Evolutionary conservation across 2,113 vertebrate species (phyloP), one percentile per base, ranked within the genome.

Genomic region (Empidonax traillii): DNA sequence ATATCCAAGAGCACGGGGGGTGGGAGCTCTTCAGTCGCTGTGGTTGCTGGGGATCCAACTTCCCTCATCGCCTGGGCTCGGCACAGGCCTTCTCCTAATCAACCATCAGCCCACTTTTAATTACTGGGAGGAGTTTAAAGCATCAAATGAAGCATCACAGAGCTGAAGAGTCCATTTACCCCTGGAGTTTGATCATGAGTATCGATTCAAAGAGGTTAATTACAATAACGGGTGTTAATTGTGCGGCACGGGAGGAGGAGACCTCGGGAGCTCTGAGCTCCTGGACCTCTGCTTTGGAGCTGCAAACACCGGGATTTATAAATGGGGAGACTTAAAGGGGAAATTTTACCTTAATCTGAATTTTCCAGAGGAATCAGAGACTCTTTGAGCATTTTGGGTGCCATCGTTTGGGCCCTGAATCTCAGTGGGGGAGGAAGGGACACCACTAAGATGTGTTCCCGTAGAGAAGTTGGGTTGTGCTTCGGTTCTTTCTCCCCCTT

Each of bases 161-260:
- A 44, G 47, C n/a, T 23, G 0, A 35, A 44, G 59, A 65, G 49
- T 51, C 72, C 8, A 33, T 88, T 53, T 49, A 20, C 37, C 4
- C 44, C 0, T 13, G 17, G 14, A 20, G 14, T 37, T 41, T 25
- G 58, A 7, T 69, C 44, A 55, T 2, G 20, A 44, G 20, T 3
- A 37, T 4, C 14, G 44, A 43, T 15, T 30, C 28, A 6, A 73
- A 30, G 44, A 79, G 16, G 31, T 6, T 59, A 11, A 62, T 81
- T 53, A 49, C 82, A 61, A 20, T 22, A 33, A 30, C 0, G 16
- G 9, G 11, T 10, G 79, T 27, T 65, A 53, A 2, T 14, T 44
- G 4, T 6, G 16, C 16, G 1, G 9, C 0, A 1, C 52, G 10
- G 59, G 2, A 9, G 75, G 41, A 30, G 61, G 71, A 44, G 41